phyloP scores from a whole-genome alignment of 1,140 invertebrate species.

The Melitaea cinxia region DNA sequence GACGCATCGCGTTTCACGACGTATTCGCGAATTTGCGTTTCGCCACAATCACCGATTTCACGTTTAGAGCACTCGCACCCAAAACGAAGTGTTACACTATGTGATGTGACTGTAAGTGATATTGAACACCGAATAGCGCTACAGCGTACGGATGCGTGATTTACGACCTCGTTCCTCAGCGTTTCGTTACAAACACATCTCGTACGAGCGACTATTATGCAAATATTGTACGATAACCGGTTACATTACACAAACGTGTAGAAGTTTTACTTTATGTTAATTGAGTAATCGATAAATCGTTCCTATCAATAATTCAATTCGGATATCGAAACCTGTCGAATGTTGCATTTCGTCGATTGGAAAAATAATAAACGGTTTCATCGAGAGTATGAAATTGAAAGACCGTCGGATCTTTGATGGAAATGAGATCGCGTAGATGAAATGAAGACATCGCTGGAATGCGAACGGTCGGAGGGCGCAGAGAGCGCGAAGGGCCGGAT shows the following conservation, averaged over 20 bases:
- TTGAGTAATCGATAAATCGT: slow-evolving; percentile 3
- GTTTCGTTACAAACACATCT: background rate
- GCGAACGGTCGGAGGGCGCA: slow-evolving; percentile 72
- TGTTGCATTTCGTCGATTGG: background rate
- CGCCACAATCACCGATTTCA: slow-evolving; percentile 23
- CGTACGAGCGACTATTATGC: slow-evolving; percentile 3
- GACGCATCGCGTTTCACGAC: slow-evolving; percentile 54
- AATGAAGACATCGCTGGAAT: slow-evolving; percentile 79
- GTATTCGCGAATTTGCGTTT: slow-evolving; percentile 45
- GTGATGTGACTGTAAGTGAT: slow-evolving; percentile 36
- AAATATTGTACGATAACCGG: background rate
- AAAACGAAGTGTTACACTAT: slow-evolving; percentile 30
- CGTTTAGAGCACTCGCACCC: slow-evolving; percentile 23
- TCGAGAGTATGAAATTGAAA: slow-evolving; percentile 15
- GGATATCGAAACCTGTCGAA: background rate
- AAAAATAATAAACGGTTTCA: background rate
- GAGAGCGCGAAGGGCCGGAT: slow-evolving; percentile 73
- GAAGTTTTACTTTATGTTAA: background rate
- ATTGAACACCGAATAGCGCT: background rate
- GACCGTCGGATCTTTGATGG: slow-evolving; percentile 39
- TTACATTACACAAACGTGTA: slow-evolving; percentile 1
- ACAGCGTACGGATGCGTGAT: slow-evolving; percentile 9
- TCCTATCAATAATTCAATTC: background rate
- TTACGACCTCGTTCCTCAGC: slow-evolving; percentile 1
- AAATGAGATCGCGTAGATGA: slow-evolving; percentile 71